Base-by-base conservation (phyloP, 2,888 invertebrate genomes). In the Drosophila barbarae region DNA sequence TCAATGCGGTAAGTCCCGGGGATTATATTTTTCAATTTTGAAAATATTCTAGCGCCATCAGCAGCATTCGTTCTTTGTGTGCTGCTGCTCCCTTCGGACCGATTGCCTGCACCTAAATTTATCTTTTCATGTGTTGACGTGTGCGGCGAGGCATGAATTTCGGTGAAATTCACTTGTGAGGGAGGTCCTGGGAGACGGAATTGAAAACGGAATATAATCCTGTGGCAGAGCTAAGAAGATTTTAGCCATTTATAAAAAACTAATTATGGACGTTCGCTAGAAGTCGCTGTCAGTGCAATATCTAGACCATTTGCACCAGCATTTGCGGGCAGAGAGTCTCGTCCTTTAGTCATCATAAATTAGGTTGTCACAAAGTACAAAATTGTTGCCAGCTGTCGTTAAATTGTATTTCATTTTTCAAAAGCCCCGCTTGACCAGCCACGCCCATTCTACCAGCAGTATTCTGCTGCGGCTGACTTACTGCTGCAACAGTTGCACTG, bases 1-100 rank as follows among this genome's bases (percentile, higher is more conserved):
- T 88, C 68, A 88, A 86, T 84, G 87, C 87, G 68, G 88, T 88
- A 87, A 88, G 88, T 87, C 50, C 7, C 2, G 38, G 56, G 68
- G 75, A 81, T 84, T 84, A 84, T 65, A 58, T 69, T 72, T 66
- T 66, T 72, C 65, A 75, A 66, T 78, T 75, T 79, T 35, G 34
- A 51, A 58, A 53, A 50, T 49, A n/a, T 46, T 54, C 49, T 35
- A 47, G 77, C 69, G 58, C 36, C 56, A 61, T 70, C 71, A 70
- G 35, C 58, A 61, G 38, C 28, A 49, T 47, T 53, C n/a, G 53
- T 15, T 44, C 38, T 30, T 39, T 44, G 52, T 34, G 36, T 30
- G 46, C 13, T 9, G 30, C 30, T 30, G 32, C 18, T 52, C 32
- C 47, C 3, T 39, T 38, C 41, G 13, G 38, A 26, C 35, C 41